Conservation (phyloP, 2,113 vertebrate species). For the Osmerus mordax region DNA sequence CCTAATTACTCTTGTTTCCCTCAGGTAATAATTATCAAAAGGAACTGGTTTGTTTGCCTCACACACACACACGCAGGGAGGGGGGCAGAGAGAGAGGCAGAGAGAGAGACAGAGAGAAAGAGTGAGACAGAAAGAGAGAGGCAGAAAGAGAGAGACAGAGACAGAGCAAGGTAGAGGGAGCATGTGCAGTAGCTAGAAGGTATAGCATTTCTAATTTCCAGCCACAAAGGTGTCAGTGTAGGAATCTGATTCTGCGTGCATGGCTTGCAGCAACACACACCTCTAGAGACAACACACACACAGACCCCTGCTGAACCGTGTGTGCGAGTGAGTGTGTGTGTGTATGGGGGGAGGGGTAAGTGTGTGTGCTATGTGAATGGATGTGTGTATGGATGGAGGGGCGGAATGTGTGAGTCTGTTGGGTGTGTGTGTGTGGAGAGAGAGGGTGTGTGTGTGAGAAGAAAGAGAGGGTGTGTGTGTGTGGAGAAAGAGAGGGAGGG, state of each 20-base stretch:
- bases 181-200: slow-evolving; percentile 1
- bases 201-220: slow-evolving; percentile 24
- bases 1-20: no score
- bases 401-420: background rate
- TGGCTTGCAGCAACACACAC: slow-evolving; percentile 39
- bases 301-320: slow-evolving; percentile 35
- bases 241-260: slow-evolving; percentile 35
- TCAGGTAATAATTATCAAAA: no score
- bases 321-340: slow-evolving; percentile 10
- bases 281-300: slow-evolving; percentile 37
- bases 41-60: no score
- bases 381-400: no score
- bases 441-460: slow-evolving; percentile 16
- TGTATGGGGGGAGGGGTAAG: background rate
- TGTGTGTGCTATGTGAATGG: background rate
- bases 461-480: slow-evolving; percentile 58
- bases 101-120: background rate
- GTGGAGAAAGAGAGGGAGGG: slow-evolving; percentile 43
- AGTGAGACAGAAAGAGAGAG: background rate
- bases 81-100: background rate
- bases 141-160: background rate
- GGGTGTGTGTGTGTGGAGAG: slow-evolving; percentile 15
- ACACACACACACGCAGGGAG: no score
- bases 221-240: slow-evolving; percentile 27
- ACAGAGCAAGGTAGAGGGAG: background rate